Percentiles rank a stretch among this genome's conserved stretches.
Evolutionary conservation across 2,797 vertebrate genomes (phyloP).

Genomic region (Craterocephalus amniculus): DNA sequence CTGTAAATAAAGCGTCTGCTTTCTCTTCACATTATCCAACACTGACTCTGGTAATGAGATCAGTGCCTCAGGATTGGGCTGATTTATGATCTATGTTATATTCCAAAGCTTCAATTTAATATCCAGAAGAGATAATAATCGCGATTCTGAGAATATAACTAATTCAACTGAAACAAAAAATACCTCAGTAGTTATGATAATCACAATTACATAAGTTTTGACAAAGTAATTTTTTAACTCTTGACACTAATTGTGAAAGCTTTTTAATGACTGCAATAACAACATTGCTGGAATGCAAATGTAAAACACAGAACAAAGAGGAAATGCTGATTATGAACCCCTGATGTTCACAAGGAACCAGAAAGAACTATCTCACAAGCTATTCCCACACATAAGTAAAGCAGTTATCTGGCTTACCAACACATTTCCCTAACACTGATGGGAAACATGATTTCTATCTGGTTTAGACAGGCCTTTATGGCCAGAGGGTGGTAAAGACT

Average conservation of each 20-base stretch:
- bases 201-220: background rate
- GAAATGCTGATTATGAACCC: slow-evolving; percentile 34
- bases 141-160: slow-evolving; percentile 6
- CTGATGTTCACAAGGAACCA: slow-evolving; percentile 38
- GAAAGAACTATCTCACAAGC: slow-evolving; percentile 16
- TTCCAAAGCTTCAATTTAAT: slow-evolving; percentile 13
- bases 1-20: background rate
- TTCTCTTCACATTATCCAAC: background rate
- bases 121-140: slow-evolving; percentile 12
- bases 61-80: background rate
- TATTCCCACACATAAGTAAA: slow-evolving; percentile 38
- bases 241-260: slow-evolving; percentile 7
- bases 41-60: background rate
- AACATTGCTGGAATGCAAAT: slow-evolving; percentile 29
- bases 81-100: background rate
- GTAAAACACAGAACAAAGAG: slow-evolving; percentile 30
- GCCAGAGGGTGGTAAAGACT: too few species aligned
- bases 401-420: slow-evolving; percentile 37
- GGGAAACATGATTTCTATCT: slow-evolving; percentile 39
- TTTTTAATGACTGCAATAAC: slow-evolving; percentile 27
- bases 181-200: background rate
- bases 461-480: slow-evolving; percentile 6
- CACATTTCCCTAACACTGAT: slow-evolving; percentile 34
- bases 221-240: slow-evolving; percentile 12
- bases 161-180: slow-evolving; percentile 10